Percentiles rank a stretch among this genome's conserved stretches.
Conservation (phyloP, 2,113 vertebrate genomes). For the Mohoua ochrocephala region DNA sequence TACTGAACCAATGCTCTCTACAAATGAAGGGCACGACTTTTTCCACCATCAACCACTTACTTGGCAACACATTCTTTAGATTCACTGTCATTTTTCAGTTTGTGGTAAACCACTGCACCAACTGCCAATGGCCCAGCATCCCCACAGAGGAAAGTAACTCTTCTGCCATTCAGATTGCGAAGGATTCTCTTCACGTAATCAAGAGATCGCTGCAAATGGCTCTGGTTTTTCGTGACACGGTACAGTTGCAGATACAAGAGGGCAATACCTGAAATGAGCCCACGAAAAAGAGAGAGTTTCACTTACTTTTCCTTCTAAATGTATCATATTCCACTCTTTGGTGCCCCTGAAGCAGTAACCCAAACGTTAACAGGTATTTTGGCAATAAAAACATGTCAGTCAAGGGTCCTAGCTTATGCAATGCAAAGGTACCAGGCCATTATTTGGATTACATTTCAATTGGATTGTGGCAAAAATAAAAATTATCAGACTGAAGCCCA, state of each 20-base stretch:
- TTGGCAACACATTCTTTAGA: conserved; percentile 86
- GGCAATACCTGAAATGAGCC: conserved; percentile 80
- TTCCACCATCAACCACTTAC: conserved; percentile 66
- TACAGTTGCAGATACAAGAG: conserved; percentile 91
- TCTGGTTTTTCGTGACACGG: conserved; percentile 75
- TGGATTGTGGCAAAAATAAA: neutral
- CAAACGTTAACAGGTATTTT: neutral
- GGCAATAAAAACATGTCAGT: neutral
- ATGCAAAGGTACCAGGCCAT: neutral
- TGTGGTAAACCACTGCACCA: conserved; percentile 89
- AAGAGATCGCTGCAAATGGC: conserved; percentile 86
- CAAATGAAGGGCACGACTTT: neutral
- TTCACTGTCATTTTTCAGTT: conserved; percentile 80
- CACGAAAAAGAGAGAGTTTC: neutral
- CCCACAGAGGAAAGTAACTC: conserved; percentile 92
- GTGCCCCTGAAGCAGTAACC: neutral
- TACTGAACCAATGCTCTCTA: neutral
- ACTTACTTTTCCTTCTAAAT: neutral
- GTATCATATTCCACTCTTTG: neutral
- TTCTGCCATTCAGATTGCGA: conserved; percentile 87
- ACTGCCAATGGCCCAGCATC: conserved; percentile 93
- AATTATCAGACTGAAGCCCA: neutral
- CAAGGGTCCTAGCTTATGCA: neutral
- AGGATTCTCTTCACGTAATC: conserved; percentile 91
- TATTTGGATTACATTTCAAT: neutral